Conservation (phyloP, 2,113 vertebrate genomes). For the Coracopsis vasa region DNA sequence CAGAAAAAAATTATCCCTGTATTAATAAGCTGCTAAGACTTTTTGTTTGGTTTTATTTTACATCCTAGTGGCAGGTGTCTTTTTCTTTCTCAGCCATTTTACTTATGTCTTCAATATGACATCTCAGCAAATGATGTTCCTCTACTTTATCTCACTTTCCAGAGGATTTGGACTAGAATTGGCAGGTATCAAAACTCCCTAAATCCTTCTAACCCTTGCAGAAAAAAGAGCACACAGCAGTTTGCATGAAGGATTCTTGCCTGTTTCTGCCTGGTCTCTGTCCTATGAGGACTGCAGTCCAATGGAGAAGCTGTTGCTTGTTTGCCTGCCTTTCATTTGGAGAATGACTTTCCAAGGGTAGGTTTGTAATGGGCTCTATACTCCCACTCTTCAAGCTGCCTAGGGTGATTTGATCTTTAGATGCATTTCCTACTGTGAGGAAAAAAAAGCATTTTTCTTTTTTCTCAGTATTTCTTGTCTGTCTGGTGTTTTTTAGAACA, state of each 20-base stretch:
- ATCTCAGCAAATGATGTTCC: not conserved
- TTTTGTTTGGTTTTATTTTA: not conserved
- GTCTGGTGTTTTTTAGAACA: not conserved
- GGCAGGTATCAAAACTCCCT: not conserved
- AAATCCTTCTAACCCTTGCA: not conserved
- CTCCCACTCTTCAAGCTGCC: not conserved
- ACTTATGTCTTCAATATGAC: not conserved
- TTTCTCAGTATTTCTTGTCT: not conserved
- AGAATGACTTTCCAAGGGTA: not conserved
- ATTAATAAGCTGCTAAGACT: not conserved
- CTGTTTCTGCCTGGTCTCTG: not conserved
- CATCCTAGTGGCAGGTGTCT: not conserved
- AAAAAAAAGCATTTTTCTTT: not conserved
- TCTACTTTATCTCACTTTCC: not conserved
- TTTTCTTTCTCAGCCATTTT: not conserved
- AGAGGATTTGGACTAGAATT: not conserved
- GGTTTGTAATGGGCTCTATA: not conserved
- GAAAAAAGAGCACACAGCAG: rapidly evolving
- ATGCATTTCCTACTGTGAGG: not conserved
- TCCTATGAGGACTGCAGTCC: not conserved
- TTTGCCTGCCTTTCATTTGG: not conserved
- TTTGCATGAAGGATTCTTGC: not conserved
- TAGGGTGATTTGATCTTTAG: not conserved
- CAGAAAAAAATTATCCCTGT: not conserved
- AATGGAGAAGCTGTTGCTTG: not conserved